Evolutionary conservation across 2,888 invertebrate genomes (phyloP), one percentile per base, ranked within the genome.

Genomic region (Sarcophaga carnaria): DNA sequence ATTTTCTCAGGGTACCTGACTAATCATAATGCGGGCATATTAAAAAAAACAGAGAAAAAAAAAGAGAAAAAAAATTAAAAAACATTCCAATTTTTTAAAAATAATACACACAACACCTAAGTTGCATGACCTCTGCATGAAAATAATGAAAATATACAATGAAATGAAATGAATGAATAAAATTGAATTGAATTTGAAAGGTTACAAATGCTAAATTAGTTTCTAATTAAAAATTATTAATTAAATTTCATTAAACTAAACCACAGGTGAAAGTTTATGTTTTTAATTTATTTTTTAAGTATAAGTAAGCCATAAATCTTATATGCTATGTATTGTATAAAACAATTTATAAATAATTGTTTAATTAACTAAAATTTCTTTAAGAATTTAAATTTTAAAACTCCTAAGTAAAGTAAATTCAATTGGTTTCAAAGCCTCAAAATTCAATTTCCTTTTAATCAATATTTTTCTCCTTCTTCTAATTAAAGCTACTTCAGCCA

Each of bases 191-290:
- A 60, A 71, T 71, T 76, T 76, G 76, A 84, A 84, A 80, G 70
- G 69, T 76, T 80, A 66, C 80, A 84, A 70, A 66, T 76, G 60
- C 22, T n/a, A 71, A 71, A 80, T 71, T 71, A 59, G 60, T 49
- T 66, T 71, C 76, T 76, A 84, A 80, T 84, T 71, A 84, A 84
- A 83, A 70, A 84, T 66, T 76, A 76, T 76, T 80, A 80, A 80
- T 84, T 80, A 76, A 71, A 66, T 80, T 79, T 80, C 25, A 25
- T 37, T 60, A 69, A 14, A 75, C 14, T 66, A 67, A 81, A 69
- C 74, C 74, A 66, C 75, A 62, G 49, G 75, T 69, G 75, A 75
- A 75, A 81, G 74, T 74, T 80, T 71, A 22, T 0, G 4, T 14
- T 54, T 54, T 54, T 54, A 10, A 14, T 12, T 12, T 10, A 1